Percentiles rank a stretch among this genome's conserved stretches.
These are phyloP conservation scores for Crambe crambe DNA, from an alignment of 37 sponge, comb jelly and placozoan genomes.

Conservation along the genomic window DNA sequence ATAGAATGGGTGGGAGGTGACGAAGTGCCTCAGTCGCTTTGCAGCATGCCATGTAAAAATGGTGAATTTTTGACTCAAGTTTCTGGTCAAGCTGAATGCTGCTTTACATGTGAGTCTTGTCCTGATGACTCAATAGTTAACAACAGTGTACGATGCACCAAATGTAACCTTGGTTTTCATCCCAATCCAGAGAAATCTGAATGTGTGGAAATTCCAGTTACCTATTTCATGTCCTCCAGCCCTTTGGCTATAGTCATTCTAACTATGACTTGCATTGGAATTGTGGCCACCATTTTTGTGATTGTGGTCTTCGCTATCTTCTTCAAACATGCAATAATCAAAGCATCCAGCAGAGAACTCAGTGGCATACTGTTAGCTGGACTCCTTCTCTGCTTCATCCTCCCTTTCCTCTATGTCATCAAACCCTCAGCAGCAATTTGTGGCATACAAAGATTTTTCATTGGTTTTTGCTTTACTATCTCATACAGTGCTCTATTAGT, in stretches of 20 bases:
- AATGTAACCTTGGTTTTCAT: slow-evolving; percentile 42
- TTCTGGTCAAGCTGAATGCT: slow-evolving; percentile 29
- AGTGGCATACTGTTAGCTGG: slow-evolving; percentile 57
- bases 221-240: slow-evolving; percentile 20
- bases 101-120: slow-evolving; percentile 67
- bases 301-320: slow-evolving; percentile 39
- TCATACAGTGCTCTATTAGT: slow-evolving; percentile 62
- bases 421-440: slow-evolving; percentile 51
- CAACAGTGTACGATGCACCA: slow-evolving; percentile 26
- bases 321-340: slow-evolving; percentile 42
- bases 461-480: slow-evolving; percentile 50
- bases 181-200: slow-evolving; percentile 33
- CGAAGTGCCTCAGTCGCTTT: slow-evolving; percentile 1
- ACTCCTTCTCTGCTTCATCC: slow-evolving; percentile 37
- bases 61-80: slow-evolving; percentile 18
- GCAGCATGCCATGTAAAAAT: slow-evolving; percentile 32
- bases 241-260: slow-evolving; percentile 48
- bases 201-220: slow-evolving; percentile 40
- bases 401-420: slow-evolving; percentile 51
- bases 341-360: slow-evolving; percentile 78
- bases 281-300: slow-evolving; percentile 20
- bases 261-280: slow-evolving; percentile 35
- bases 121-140: slow-evolving; percentile 16
- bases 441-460: slow-evolving; percentile 29
- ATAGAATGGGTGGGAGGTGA: slow-evolving; percentile 34